Conservation (phyloP, 2,888 invertebrate genomes). For the Drosophila paracracens region DNA sequence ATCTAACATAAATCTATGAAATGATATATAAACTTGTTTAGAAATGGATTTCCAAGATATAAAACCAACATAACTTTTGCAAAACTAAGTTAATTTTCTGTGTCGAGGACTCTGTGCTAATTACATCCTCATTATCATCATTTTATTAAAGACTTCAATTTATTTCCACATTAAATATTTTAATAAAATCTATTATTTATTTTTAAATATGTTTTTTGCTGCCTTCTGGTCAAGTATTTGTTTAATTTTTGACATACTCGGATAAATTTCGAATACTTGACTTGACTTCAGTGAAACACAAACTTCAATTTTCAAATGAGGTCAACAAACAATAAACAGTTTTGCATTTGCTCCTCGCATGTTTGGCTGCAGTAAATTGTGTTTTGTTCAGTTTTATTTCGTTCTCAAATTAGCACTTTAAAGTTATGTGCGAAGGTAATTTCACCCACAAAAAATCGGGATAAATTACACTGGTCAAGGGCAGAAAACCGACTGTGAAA, state of each 20-base stretch:
- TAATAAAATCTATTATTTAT: no score
- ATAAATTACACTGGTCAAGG: neutral
- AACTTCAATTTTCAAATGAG: neutral
- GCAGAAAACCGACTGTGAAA: conserved; percentile 2
- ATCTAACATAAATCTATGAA: neutral
- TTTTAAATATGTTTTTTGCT: no score
- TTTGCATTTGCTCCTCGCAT: neutral
- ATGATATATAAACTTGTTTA: neutral
- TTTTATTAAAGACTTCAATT: neutral
- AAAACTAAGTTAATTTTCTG: neutral
- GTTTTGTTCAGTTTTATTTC: neutral
- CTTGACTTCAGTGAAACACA: neutral
- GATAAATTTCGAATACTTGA: neutral
- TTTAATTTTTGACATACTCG: no score
- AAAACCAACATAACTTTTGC: neutral
- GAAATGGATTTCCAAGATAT: neutral
- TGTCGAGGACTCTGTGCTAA: neutral
- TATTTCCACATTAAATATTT: neutral
- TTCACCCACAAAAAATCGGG: neutral
- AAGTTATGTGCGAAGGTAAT: neutral
- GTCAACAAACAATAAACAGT: neutral
- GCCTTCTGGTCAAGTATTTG: no score
- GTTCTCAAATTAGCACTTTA: neutral
- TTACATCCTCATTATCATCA: neutral
- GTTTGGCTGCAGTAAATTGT: neutral